A percentile compares a stretch with the other conserved stretches of the same genome.
These are phyloP conservation scores for Goniozus legneri DNA, from an alignment of 1,140 invertebrate genomes.

Conservation along the genomic window DNA sequence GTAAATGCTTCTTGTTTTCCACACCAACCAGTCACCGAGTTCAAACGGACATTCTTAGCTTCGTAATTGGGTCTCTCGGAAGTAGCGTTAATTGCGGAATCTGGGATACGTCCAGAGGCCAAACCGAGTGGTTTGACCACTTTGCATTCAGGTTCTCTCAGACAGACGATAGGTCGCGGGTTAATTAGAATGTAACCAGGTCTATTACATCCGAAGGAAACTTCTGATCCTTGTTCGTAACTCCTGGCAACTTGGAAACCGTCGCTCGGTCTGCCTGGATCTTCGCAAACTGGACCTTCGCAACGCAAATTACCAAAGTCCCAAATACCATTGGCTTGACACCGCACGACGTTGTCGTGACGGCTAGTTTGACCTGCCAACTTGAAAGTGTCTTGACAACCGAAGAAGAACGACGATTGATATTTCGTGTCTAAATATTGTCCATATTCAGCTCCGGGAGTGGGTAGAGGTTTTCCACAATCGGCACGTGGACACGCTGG, in stretches of 20 bases:
- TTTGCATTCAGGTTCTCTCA: constrained; percentile 89
- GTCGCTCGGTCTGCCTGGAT: constrained; percentile 90
- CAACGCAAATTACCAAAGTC: constrained; percentile 95
- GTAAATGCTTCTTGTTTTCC: constrained; percentile 92
- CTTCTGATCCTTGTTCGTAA: constrained; percentile 90
- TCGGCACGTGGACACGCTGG: constrained; percentile 84
- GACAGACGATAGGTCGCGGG: constrained; percentile 84
- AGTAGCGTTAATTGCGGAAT: constrained; percentile 94
- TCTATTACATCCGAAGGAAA: constrained; percentile 83
- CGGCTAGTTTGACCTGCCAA: constrained; percentile 86
- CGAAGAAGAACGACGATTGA: constrained; percentile 92
- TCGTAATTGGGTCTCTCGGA: constrained; percentile 90
- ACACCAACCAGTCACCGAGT: constrained; percentile 94
- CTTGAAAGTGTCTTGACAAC: constrained; percentile 94
- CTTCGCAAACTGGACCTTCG: constrained; percentile 92
- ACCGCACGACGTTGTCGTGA: constrained; percentile 89
- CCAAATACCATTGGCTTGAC: constrained; percentile 90
- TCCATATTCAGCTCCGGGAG: constrained; percentile 90
- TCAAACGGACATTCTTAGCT: constrained; percentile 83
- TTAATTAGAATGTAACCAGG: constrained; percentile 93
- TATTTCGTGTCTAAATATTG: constrained; percentile 83
- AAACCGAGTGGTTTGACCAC: constrained; percentile 89
- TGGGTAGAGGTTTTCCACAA: constrained; percentile 82
- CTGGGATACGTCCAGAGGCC: constrained; percentile 87
- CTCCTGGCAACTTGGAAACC: constrained; percentile 84